Evolutionary conservation across 2,797 vertebrate species (phyloP).

Genomic region (Benthosema pterotum): DNA sequence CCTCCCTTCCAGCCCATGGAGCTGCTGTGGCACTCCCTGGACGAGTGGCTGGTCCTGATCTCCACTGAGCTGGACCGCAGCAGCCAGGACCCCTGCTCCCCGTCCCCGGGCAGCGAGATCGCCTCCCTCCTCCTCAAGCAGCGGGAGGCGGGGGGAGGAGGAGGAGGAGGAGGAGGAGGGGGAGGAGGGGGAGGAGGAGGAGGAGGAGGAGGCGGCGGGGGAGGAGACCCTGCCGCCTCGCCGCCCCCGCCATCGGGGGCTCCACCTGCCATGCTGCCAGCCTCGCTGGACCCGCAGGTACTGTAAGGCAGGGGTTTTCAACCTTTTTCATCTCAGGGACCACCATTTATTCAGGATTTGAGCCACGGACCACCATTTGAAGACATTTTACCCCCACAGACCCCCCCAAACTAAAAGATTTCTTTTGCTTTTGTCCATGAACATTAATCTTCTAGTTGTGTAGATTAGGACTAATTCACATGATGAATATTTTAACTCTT

Average conservation of each 20-base stretch:
- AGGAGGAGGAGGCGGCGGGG: not conserved
- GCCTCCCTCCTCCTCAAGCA: conserved; percentile 94
- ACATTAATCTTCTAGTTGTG: no score
- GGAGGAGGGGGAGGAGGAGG: conserved; percentile 57
- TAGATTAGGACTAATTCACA: no score
- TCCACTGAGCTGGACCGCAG: conserved; percentile 92
- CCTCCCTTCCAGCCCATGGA: conserved; percentile 88
- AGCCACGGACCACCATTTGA: no score
- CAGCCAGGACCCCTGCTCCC: conserved; percentile 78
- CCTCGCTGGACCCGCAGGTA: conserved; percentile 71
- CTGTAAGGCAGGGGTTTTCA: no score
- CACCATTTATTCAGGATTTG: no score
- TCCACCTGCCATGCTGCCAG: conserved; percentile 47
- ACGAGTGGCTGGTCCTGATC: conserved; percentile 98
- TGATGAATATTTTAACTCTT: no score
- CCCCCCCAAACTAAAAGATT: no score
- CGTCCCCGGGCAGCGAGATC: conserved; percentile 83
- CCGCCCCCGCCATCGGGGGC: conserved; percentile 9
- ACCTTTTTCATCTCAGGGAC: no score
- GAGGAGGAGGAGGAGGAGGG: not conserved
- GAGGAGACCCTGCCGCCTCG: conserved; percentile 34
- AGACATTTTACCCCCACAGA: no score
- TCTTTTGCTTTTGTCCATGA: no score
- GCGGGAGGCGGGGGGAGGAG: conserved; percentile 67
- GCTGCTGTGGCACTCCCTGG: conserved; percentile 97